These are phyloP conservation scores for Morpho deidamia DNA, from an alignment of 2,888 invertebrate species.

Conservation along the genomic window DNA sequence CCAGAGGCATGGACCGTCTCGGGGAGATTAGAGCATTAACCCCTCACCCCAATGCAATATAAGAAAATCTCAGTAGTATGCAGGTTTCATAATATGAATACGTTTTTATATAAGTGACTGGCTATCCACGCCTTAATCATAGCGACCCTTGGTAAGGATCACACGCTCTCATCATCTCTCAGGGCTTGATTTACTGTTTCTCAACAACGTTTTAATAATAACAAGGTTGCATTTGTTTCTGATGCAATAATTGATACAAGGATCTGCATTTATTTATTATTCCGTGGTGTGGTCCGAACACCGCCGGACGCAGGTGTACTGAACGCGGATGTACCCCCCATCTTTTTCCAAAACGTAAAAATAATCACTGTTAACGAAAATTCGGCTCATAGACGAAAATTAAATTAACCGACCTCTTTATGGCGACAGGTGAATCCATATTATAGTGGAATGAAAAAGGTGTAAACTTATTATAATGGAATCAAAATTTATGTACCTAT, in stretches of 20 bases:
- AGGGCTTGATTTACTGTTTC: background rate
- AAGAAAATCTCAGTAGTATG: no score
- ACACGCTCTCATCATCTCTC: no score
- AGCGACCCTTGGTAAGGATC: no score
- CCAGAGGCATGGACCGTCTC: no score
- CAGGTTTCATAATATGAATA: no score
- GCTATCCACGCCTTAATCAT: no score
- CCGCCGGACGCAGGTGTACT: slow-evolving; percentile 69
- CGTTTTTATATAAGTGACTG: no score
- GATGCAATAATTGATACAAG: slow-evolving; percentile 27
- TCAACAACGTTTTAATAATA: slow-evolving; percentile 11
- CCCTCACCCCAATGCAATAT: no score
- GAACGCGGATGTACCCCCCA: slow-evolving; percentile 51
- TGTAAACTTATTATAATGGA: background rate
- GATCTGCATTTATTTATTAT: slow-evolving; percentile 45
- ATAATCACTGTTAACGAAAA: slow-evolving; percentile 24
- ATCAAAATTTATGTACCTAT: background rate
- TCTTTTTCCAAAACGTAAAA: slow-evolving; percentile 42
- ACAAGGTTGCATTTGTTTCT: slow-evolving; percentile 16
- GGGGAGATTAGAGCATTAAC: no score
- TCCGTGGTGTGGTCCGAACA: slow-evolving; percentile 51
- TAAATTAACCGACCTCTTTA: slow-evolving; percentile 23
- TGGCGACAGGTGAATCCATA: slow-evolving; percentile 1
- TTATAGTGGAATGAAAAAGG: background rate
- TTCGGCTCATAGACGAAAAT: slow-evolving; percentile 19